Base-by-base conservation (phyloP, 2,888 invertebrate species). In the Perdita meconis region DNA sequence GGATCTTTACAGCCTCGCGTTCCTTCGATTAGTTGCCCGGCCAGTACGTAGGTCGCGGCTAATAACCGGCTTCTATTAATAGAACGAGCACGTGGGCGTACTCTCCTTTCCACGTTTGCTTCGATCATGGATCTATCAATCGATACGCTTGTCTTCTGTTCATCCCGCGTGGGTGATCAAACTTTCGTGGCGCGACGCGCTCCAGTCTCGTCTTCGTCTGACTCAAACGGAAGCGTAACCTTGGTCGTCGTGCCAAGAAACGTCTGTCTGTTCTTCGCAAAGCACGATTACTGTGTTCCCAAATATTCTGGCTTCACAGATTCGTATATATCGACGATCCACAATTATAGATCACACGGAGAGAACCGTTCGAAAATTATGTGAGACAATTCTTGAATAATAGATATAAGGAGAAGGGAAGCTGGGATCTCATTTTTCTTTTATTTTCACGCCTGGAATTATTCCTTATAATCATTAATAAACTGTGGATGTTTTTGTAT, bases 31-130 rank as follows among this genome's bases (percentile, higher is more conserved):
- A 24, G 47, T 13, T 26, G 50, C n/a, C 59, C 30, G 30, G 6
- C 51, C 36, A 22, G 57, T 60, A 56, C 83, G 84, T 82, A 77
- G 84, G 84, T 51, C 47, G 70, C 12, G 72, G 61, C 68, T 77
- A 81, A 82, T 83, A 77, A 80, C 74, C 53, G 36, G 40, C 80
- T 67, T 80, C 81, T 81, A 80, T 82, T 80, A 78, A 83, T 83
- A 83, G 83, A 70, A 55, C 34, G 59, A 44, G 42, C 64, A 74
- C 71, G 83, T 59, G 79, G 79, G 81, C 83, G 83, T 71, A 76
- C 60, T 64, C 73, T 56, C 71, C 66, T 81, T 77, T 83, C 73
- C 61, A 78, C 64, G 74, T 38, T 65, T 36, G 61, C 22, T 40
- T 38, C 74, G 81, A 75, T 61, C 71, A 57, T 42, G 59, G 63